These are phyloP conservation scores for Iselma pallidipennis DNA, from an alignment of 2,888 invertebrate species.

Conservation along the genomic window DNA sequence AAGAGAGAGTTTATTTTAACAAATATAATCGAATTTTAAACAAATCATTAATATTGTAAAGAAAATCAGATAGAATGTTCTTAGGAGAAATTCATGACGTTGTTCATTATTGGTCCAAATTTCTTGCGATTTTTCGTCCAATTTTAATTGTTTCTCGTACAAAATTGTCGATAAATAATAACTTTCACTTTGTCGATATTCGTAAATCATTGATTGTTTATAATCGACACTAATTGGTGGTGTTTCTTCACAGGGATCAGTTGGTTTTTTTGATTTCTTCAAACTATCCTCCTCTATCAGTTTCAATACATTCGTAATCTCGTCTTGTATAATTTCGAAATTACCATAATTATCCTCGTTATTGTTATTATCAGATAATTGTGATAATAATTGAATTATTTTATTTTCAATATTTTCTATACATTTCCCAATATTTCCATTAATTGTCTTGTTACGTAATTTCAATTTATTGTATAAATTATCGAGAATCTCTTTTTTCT, in stretches of 20 bases:
- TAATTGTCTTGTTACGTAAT: background rate
- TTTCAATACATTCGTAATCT: constrained; percentile 41
- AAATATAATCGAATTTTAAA: constrained; percentile 13
- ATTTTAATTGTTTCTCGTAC: background rate
- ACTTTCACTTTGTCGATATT: background rate
- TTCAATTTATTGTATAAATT: background rate
- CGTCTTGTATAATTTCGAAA: constrained; percentile 43
- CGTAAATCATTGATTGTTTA: background rate
- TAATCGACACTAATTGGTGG: background rate
- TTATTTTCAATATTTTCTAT: constrained; percentile 43
- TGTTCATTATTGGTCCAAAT: background rate
- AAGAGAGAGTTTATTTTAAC: constrained; percentile 35
- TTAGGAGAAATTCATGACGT: constrained; percentile 2
- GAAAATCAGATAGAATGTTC: constrained; percentile 17
- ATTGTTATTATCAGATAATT: constrained; percentile 23
- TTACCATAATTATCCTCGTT: constrained; percentile 33
- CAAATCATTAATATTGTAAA: constrained; percentile 11
- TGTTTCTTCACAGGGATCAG: too few relatives aligned
- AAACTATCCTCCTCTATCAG: constrained; percentile 27
- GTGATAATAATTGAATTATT: constrained; percentile 41
- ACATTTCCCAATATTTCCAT: constrained; percentile 7
- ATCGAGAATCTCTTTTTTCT: background rate
- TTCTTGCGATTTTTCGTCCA: background rate
- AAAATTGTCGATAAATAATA: background rate
- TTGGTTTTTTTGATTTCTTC: background rate